Evolutionary conservation across 2,888 invertebrate genomes (phyloP).

Genomic region (Polyommatus iphigenia): DNA sequence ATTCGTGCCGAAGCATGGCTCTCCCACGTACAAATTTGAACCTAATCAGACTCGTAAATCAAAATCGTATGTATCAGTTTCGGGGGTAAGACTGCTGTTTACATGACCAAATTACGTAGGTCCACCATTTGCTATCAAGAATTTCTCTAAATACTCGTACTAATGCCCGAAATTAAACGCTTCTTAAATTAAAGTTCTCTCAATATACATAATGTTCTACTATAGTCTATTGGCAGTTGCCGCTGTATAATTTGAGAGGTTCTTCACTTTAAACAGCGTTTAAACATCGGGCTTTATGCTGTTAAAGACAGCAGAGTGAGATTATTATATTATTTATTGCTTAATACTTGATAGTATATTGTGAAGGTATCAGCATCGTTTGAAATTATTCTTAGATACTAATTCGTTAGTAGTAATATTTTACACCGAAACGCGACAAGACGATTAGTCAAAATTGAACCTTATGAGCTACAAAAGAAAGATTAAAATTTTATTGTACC

Average conservation of each 20-base stretch:
- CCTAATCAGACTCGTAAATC: no score
- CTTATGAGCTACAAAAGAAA: not conserved
- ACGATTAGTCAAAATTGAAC: no score
- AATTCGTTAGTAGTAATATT: no score
- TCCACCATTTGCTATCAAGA: not conserved
- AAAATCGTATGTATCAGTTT: no score
- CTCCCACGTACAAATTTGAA: no score
- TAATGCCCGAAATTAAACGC: not conserved
- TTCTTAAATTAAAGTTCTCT: not conserved
- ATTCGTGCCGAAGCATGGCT: no score
- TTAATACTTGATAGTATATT: not conserved
- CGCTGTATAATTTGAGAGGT: not conserved
- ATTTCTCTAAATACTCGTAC: not conserved
- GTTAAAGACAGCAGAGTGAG: not conserved
- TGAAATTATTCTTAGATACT: not conserved
- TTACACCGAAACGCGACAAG: no score
- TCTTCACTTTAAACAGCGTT: not conserved
- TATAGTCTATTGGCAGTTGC: not conserved
- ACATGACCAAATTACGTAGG: not conserved
- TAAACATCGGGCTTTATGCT: not conserved
- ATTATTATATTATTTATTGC: not conserved
- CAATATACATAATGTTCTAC: not conserved
- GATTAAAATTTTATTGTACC: not conserved
- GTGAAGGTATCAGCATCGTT: no score
- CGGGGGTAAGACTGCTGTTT: no score